Conservation (phyloP, 2,888 invertebrate species). For the Ectemnius lituratus region DNA sequence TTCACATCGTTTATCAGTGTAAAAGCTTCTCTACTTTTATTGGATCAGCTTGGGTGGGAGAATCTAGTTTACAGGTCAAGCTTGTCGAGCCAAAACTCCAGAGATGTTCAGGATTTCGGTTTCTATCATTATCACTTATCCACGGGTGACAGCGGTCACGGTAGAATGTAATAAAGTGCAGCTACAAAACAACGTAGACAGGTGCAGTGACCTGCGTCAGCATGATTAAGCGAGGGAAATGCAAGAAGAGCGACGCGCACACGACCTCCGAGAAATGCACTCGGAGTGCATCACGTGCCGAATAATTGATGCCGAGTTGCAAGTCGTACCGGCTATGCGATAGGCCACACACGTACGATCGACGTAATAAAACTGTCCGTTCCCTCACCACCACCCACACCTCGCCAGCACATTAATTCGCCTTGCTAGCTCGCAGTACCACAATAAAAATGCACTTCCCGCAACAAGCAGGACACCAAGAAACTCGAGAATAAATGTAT, state of each 20-base stretch:
- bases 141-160: too few species aligned
- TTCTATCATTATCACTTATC: too few species aligned
- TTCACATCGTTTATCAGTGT: too few species aligned
- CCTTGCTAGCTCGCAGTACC: background rate
- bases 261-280: slow-evolving; percentile 21
- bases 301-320: slow-evolving; percentile 42
- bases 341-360: slow-evolving; percentile 41
- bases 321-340: slow-evolving; percentile 9
- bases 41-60: background rate
- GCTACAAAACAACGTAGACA: slow-evolving; percentile 24
- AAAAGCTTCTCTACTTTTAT: background rate
- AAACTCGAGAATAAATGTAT: too few species aligned
- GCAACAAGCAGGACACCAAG: too few species aligned
- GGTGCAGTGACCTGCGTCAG: slow-evolving; percentile 54
- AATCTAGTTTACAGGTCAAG: background rate
- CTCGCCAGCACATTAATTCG: background rate
- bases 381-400: slow-evolving; percentile 1
- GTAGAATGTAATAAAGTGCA: background rate
- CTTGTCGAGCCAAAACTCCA: too few species aligned
- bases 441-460: slow-evolving; percentile 2
- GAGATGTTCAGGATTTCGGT: too few species aligned
- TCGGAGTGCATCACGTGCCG: slow-evolving; percentile 31
- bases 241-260: slow-evolving; percentile 22
- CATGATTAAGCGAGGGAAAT: slow-evolving; percentile 33
- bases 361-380: slow-evolving; percentile 39